Base-by-base conservation (phyloP, 2,797 vertebrate species). In the Chelmon rostratus region DNA sequence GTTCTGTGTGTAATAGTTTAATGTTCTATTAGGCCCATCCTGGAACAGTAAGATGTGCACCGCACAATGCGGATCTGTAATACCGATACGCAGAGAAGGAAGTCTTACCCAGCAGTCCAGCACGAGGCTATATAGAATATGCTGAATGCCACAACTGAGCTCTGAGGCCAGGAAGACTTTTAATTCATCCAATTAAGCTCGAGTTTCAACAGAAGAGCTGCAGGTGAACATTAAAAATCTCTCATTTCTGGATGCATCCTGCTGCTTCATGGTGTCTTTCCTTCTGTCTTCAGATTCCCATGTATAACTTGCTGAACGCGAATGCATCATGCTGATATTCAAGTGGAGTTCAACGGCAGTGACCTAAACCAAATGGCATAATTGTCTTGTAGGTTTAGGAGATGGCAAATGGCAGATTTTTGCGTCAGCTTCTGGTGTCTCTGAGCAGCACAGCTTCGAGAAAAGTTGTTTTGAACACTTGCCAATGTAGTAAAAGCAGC, bases 1-100 rank as follows among this genome's bases (percentile, higher is more conserved):
- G 81, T 85, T 88, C 86, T 75, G 52, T 66, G 63, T 90, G 81
- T 92, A 86, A 89, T 85, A 82, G 42, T 87, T 87, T 87, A 84
- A 88, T 87, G 88, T 78, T 83, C 87, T 82, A 67, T 78, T 78
- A 80, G 65, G 42, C 64, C 57, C 81, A 76, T 79, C 80, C 73
- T 83, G 79, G 74, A 79, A 83, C 67, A 73, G 63, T 68, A 49
- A 85, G 73, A 83, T 23, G 65, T 68, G 76, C 6, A 23, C 52
- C 0, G 2, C 19, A 65, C 56, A 13, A 25, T 23, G 37, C 35
- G 49, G 63, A 62, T 23, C 57, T 68, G 50, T 56, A 76, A 77
- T 38, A 53, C 69, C 49, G 50, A 78, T 57, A 68, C 10, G 47
- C 28, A 49, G 3, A 76, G 10, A 70, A 62, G 81, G 64, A 82